phyloP scores from a whole-genome alignment of 2,113 vertebrate genomes.

The Syngnathus typhle region DNA sequence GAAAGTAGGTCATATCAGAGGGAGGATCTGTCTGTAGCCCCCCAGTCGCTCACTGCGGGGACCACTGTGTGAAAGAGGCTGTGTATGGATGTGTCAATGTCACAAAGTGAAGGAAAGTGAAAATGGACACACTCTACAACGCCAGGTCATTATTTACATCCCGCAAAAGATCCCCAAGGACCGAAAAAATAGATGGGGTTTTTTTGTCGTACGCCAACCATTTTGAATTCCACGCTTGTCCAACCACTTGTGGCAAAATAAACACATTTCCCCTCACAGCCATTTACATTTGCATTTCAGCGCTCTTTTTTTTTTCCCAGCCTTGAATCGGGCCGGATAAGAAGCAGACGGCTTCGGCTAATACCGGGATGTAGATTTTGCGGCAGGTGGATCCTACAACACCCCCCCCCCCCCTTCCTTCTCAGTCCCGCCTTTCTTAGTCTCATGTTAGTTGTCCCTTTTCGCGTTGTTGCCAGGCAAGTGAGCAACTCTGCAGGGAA shows the following conservation, averaged over 20 bases:
- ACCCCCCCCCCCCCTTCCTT: slow-evolving; percentile 1
- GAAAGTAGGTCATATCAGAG: slow-evolving; percentile 71
- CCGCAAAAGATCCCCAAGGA: neutral
- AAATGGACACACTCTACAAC: slow-evolving; percentile 19
- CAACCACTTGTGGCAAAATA: slow-evolving; percentile 33
- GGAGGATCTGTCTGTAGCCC: slow-evolving; percentile 52
- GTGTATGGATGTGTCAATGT: slow-evolving; percentile 23
- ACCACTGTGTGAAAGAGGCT: slow-evolving; percentile 30
- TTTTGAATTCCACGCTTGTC: slow-evolving; percentile 43
- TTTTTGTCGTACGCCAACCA: slow-evolving; percentile 3
- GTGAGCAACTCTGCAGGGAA: slow-evolving; percentile 26
- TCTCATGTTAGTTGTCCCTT: slow-evolving; percentile 29
- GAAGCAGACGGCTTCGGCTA: slow-evolving; percentile 20
- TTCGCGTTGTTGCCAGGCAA: slow-evolving; percentile 38
- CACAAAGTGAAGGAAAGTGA: slow-evolving; percentile 26
- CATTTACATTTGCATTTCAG: slow-evolving; percentile 23
- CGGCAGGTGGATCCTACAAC: slow-evolving; percentile 38
- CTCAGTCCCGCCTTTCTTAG: slow-evolving; percentile 22
- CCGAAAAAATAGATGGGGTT: slow-evolving; percentile 12
- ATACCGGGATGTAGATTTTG: slow-evolving; percentile 15
- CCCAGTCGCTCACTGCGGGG: slow-evolving; percentile 38
- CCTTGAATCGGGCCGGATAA: slow-evolving; percentile 23
- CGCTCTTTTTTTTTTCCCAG: slow-evolving; percentile 9
- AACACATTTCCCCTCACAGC: slow-evolving; percentile 29
- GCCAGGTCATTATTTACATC: slow-evolving; percentile 5